Base-by-base conservation (phyloP, 2,888 invertebrate species). In the Eucera pruinosa region DNA sequence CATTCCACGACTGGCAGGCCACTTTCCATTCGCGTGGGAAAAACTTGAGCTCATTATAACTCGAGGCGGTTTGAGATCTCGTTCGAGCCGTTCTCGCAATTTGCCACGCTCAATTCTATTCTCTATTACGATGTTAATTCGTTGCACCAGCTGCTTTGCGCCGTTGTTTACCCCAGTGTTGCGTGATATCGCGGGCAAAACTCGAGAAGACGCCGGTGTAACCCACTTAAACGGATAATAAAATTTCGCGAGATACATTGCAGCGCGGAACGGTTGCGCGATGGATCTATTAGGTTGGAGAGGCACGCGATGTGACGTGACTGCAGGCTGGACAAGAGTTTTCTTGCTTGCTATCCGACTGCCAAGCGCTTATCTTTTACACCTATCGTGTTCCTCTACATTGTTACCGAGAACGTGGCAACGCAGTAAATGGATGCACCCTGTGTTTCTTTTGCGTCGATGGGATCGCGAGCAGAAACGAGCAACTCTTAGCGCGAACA, bases 261-360 rank as follows among this genome's bases (percentile, higher is more conserved):
- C 58, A 52, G 55, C 50, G 36, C 20, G 52, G 39, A 62, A 15
- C 4, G 20, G 54, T 11, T 11, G 15, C 39, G 9, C 78, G 72
- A 85, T 73, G 75, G 79, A 85, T 83, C 83, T 69, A 74, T 85
- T 72, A 79, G 55, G 3, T 39, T 1, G 0, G 30, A 27, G 27
- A n/a, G 48, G 57, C 83, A 85, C 85, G 84, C 85, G 85, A 85
- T 75, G 64, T 81, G 70, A 85, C 84, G 84, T 83, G 85, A 83
- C 84, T 52, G 6, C 45, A 62, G 48, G 20, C 55, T 55, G 67
- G 73, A 80, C 82, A 72, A 72, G 65, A 55, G 67, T 81, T 82
- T 81, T 71, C 72, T 84, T 69, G 66, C 64, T 65, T 57, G 39
- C 60, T 69, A 60, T 45, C 73, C 4, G 70, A 61, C 55, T 50